A percentile compares a stretch with the other conserved stretches of the same genome.
These are phyloP conservation scores for Gonatopus flavifemur DNA, from an alignment of 1,140 invertebrate genomes.

Conservation along the genomic window DNA sequence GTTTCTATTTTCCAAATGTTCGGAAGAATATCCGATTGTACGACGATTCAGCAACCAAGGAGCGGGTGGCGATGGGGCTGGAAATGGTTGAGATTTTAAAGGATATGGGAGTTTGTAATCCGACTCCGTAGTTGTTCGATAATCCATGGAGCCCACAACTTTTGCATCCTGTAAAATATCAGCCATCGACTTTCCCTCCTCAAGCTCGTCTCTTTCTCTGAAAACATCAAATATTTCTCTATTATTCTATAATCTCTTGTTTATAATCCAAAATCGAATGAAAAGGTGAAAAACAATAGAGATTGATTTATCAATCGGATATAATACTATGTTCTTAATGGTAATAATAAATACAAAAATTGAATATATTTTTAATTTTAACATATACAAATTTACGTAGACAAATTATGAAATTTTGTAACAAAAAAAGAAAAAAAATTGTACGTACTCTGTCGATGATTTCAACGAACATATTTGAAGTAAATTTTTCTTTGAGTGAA, in stretches of 20 bases:
- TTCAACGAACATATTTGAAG: slow-evolving; percentile 23
- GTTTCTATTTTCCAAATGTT: slow-evolving; percentile 25
- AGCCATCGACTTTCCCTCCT: slow-evolving; percentile 8
- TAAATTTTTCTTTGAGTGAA: slow-evolving; percentile 22
- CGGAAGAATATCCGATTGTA: slow-evolving; percentile 26
- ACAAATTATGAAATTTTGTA: no score
- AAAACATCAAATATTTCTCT: not conserved
- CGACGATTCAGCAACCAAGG: slow-evolving; percentile 33
- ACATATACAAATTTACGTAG: not conserved
- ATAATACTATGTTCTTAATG: no score
- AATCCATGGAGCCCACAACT: slow-evolving; percentile 15
- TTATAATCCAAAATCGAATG: no score
- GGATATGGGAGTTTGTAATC: slow-evolving; percentile 24
- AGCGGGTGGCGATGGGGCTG: slow-evolving; percentile 9
- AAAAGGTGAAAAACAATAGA: no score
- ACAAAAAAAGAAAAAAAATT: not conserved
- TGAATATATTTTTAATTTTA: not conserved
- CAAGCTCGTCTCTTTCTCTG: slow-evolving; percentile 6
- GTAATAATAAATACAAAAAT: not conserved
- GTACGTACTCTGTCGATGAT: slow-evolving; percentile 20
- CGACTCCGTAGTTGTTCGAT: slow-evolving; percentile 20
- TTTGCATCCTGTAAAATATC: slow-evolving; percentile 18
- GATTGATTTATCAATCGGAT: no score
- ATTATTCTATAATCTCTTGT: no score
- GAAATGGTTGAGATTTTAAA: slow-evolving; percentile 8